Conservation (phyloP, 2,888 invertebrate genomes). For the Synanthedon formicaeformis region DNA sequence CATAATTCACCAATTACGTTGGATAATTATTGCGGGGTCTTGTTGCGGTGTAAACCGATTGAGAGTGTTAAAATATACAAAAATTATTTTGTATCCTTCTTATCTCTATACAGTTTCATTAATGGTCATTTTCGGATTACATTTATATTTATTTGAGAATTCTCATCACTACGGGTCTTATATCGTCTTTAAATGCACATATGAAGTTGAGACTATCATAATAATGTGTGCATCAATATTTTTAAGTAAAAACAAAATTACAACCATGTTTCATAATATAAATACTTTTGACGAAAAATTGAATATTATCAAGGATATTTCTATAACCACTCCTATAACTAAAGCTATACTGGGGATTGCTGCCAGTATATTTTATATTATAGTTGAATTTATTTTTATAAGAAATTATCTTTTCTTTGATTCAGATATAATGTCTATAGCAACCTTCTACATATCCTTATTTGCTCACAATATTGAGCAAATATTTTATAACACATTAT, state of each 20-base stretch:
- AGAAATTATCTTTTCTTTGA: neutral
- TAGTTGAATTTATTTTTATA: neutral
- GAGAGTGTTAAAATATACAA: slow-evolving; percentile 20
- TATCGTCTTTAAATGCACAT: slow-evolving; percentile 21
- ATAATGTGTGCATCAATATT: slow-evolving; percentile 22
- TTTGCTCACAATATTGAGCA: slow-evolving; percentile 36
- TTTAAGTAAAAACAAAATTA: slow-evolving; percentile 19
- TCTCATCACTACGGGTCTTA: slow-evolving; percentile 8
- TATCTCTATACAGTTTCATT: slow-evolving; percentile 14
- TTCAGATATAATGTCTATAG: neutral
- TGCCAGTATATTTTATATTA: neutral
- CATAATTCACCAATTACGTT: slow-evolving; percentile 9
- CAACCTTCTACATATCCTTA: neutral
- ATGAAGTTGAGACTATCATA: slow-evolving; percentile 22
- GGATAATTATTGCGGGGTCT: slow-evolving; percentile 16
- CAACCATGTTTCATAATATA: slow-evolving; percentile 25
- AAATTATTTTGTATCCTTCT: slow-evolving; percentile 10
- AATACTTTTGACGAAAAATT: slow-evolving; percentile 28
- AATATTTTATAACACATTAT: slow-evolving; percentile 26
- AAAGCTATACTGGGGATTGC: slow-evolving; percentile 15
- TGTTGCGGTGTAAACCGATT: slow-evolving; percentile 27
- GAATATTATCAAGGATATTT: slow-evolving; percentile 25
- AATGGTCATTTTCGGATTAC: slow-evolving; percentile 10
- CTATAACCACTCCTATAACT: slow-evolving; percentile 13
- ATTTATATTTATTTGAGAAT: slow-evolving; percentile 6